Evolutionary conservation across 2,888 invertebrate genomes (phyloP), one percentile per base, ranked within the genome.

Genomic region (Anticlea derivata): DNA sequence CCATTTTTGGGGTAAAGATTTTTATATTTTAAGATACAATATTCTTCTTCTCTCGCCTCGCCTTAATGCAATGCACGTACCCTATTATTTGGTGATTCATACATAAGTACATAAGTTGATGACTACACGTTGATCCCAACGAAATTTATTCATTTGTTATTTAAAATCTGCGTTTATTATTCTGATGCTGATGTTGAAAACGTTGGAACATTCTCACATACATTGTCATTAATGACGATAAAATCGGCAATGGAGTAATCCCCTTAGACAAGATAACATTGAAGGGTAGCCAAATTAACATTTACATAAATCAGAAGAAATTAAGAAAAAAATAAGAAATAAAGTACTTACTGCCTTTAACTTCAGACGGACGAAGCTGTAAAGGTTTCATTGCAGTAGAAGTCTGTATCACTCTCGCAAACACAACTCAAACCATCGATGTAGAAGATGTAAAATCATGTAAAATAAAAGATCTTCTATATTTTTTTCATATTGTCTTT

Each of bases 11-110:
- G 13, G 24, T 7, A 34, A 39, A 6, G 26, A 27, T 38, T 17
- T 11, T 17, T 5, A 10, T 13, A 11, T 7, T n/a, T 6, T 2
- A 5, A 23, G 5, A 11, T 4, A 17, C 8, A n/a, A n/a, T n/a
- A n/a, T 27, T 5, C n/a, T 8, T 20, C 2, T 17, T 22, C 22
- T n/a, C 20, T 20, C 20, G 13, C 20, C 12, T 33, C 12, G 30
- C 34, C 37, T 47, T 47, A 56, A 58, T 38, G 50, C 60, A 40
- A 45, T 46, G 45, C 60, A 60, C 52, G 58, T 55, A 57, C 43
- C 60, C 55, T 61, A 61, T 63, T 58, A 61, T 60, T 60, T 56
- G 54, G 60, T 60, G 66, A 66, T 55, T 63, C 66, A 70, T 61
- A 53, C 58, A 58, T 60, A 62, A 58, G 51, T 43, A 57, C 55